phyloP scores from a whole-genome alignment of 2,888 invertebrate genomes.

The Arrhopalites spinosus region DNA sequence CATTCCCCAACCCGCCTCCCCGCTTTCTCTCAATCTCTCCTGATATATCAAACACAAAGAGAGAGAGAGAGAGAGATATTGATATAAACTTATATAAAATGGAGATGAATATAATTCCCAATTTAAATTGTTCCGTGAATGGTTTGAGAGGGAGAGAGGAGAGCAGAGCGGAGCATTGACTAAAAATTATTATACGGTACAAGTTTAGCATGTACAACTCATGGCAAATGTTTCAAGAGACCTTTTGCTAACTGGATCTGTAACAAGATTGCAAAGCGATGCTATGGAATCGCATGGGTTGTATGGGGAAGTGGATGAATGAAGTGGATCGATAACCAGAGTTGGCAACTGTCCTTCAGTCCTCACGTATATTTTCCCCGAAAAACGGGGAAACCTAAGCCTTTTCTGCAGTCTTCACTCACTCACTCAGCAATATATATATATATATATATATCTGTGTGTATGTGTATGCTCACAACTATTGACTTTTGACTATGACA shows the following conservation, averaged over 20 bases:
- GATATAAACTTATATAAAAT: too few relatives aligned
- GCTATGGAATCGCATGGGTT: not conserved
- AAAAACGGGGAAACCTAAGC: slow-evolving; percentile 20
- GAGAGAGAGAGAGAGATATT: too few relatives aligned
- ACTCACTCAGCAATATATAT: not conserved
- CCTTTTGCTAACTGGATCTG: not conserved
- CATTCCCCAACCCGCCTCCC: not conserved
- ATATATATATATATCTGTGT: not conserved
- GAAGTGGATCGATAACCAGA: slow-evolving; percentile 22
- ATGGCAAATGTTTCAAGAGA: not conserved
- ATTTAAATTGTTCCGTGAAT: slow-evolving; percentile 23
- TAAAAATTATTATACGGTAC: not conserved
- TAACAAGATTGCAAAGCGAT: slow-evolving; percentile 10
- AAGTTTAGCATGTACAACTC: not conserved
- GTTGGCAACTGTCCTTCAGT: slow-evolving; percentile 27
- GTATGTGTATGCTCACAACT: not conserved
- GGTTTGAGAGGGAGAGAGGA: not conserved
- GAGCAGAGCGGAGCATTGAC: not conserved
- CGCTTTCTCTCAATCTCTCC: not conserved
- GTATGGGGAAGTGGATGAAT: slow-evolving; percentile 4
- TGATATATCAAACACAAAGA: not conserved
- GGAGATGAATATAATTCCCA: slow-evolving; percentile 23
- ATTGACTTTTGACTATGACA: not conserved
- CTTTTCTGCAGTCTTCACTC: slow-evolving; percentile 8
- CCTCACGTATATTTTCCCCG: slow-evolving; percentile 17